These are phyloP conservation scores for Myotis davidii DNA, from an alignment of 2,113 vertebrate species.

Conservation along the genomic window DNA sequence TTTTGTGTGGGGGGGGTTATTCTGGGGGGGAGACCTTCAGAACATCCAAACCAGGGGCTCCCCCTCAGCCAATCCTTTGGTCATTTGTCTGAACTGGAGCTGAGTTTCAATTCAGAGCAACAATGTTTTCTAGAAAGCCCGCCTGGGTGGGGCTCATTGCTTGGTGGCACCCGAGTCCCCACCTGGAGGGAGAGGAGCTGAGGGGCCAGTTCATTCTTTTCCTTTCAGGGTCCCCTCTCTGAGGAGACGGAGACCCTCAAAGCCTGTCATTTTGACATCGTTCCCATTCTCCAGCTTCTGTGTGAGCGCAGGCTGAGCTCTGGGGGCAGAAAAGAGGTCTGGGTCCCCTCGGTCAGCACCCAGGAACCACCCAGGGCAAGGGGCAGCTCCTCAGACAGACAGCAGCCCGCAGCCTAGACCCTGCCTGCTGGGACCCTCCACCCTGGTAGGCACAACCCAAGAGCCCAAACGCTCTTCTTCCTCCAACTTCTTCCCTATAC, in stretches of 20 bases:
- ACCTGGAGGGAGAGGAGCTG: not conserved
- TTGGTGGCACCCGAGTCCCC: not conserved
- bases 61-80: not conserved
- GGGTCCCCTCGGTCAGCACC: not conserved
- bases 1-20: not conserved
- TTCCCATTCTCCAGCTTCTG: not conserved
- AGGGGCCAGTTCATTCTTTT: not conserved
- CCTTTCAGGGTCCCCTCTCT: not conserved
- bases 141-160: not conserved
- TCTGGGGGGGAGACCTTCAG: not conserved
- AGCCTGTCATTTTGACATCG: not conserved
- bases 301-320: not conserved
- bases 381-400: not conserved
- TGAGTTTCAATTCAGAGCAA: conserved; percentile 34
- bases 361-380: not conserved
- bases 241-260: not conserved
- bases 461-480: not conserved
- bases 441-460: not conserved
- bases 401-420: not conserved
- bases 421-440: not conserved
- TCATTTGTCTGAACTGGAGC: not conserved
- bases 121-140: conserved; percentile 8
- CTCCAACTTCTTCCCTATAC: not conserved
- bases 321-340: not conserved
- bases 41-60: not conserved